Evolutionary conservation across 2,888 invertebrate species (phyloP).

Genomic region (Geotrupes spiniger): DNA sequence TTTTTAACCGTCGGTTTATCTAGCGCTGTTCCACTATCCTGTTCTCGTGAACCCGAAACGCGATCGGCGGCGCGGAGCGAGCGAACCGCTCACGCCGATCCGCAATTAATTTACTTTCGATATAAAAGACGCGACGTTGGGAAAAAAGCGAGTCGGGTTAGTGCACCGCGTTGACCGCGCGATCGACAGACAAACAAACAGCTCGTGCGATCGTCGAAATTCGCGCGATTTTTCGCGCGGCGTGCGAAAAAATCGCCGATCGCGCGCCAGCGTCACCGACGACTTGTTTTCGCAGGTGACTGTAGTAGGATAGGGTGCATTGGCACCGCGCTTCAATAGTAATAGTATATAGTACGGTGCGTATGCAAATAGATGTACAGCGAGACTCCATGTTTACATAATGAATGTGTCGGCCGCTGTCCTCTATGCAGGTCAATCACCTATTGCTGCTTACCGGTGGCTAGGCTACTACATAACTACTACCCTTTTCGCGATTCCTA

Average conservation of each 20-base stretch:
- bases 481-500: no score
- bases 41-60: slow-evolving; percentile 21
- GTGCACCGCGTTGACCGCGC: slow-evolving; percentile 21
- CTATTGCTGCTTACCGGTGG: slow-evolving; percentile 25
- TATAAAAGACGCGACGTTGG: slow-evolving; percentile 1
- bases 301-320: slow-evolving; percentile 12
- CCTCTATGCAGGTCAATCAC: slow-evolving; percentile 47
- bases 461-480: slow-evolving; percentile 11
- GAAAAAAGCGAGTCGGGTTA: slow-evolving; percentile 19
- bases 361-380: slow-evolving; percentile 20
- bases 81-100: slow-evolving; percentile 9
- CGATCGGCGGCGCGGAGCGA: slow-evolving; percentile 2
- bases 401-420: slow-evolving; percentile 37
- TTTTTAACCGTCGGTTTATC: no score
- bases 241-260: neutral
- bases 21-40: slow-evolving; percentile 13
- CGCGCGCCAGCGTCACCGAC: neutral
- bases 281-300: neutral
- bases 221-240: neutral
- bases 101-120: slow-evolving; percentile 19
- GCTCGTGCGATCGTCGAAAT: neutral
- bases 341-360: neutral
- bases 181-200: slow-evolving; percentile 7
- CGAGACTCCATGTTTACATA: slow-evolving; percentile 16
- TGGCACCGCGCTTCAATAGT: slow-evolving; percentile 7